Evolutionary conservation across 2,113 vertebrate species (phyloP).

Genomic region (Oncorhynchus keta): DNA sequence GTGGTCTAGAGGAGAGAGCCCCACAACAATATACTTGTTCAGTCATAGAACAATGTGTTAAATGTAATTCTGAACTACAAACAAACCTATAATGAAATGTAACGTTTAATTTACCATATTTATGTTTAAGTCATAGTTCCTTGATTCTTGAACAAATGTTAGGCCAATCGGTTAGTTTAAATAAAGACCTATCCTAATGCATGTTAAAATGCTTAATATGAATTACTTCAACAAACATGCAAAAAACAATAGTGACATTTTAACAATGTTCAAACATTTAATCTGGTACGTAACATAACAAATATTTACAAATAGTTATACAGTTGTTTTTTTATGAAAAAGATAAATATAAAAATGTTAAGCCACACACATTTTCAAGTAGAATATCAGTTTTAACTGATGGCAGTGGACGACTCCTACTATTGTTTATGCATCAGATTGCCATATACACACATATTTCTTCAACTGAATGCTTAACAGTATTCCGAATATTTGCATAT

Average conservation of each 20-base stretch:
- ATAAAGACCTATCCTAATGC: neutral
- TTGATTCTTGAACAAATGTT: neutral
- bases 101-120: neutral
- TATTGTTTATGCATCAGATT: neutral
- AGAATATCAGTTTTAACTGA: conserved; percentile 24
- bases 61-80: neutral
- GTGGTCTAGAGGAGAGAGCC: conserved; percentile 38
- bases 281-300: conserved; percentile 10
- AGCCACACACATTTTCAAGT: conserved; percentile 35
- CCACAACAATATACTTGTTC: neutral
- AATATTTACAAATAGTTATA: conserved; percentile 27
- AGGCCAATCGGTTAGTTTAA: neutral
- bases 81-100: neutral
- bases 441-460: neutral
- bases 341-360: conserved; percentile 3
- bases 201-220: neutral
- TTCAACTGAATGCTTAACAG: neutral
- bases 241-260: neutral
- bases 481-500: conserved; percentile 16
- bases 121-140: neutral
- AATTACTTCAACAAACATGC: conserved; percentile 23
- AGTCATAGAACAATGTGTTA: neutral
- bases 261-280: conserved; percentile 34
- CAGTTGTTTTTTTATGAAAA: conserved; percentile 29
- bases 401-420: conserved; percentile 1